phyloP scores from a whole-genome alignment of 2,113 vertebrate species.

The Oncorhynchus nerka region DNA sequence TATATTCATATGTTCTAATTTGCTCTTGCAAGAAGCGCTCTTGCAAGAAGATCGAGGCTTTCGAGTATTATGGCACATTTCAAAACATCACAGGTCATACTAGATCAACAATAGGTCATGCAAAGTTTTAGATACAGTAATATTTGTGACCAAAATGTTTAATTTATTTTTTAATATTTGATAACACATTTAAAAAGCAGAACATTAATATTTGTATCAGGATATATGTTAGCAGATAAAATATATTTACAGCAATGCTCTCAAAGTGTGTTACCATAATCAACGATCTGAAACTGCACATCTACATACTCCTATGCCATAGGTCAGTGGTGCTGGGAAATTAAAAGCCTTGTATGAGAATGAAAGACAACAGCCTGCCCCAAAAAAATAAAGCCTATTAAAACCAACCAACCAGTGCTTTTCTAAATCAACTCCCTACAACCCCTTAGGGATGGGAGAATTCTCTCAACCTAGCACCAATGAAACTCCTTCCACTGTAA shows the following conservation, averaged over 20 bases:
- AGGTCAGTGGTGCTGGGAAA: conserved; percentile 42
- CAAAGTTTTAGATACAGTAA: conserved; percentile 73
- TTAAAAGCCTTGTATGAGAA: conserved; percentile 46
- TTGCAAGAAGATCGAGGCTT: conserved; percentile 65
- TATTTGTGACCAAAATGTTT: conserved; percentile 61
- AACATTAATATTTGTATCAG: conserved; percentile 71
- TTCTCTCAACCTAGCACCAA: conserved; percentile 56
- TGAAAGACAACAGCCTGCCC: conserved; percentile 40
- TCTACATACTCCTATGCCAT: conserved; percentile 34
- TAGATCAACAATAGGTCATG: conserved; percentile 71
- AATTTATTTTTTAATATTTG: conserved; percentile 65
- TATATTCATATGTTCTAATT: conserved; percentile 53
- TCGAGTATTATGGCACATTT: conserved; percentile 77
- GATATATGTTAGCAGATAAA: conserved; percentile 64
- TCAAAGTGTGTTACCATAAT: conserved; percentile 41
- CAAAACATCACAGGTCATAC: conserved; percentile 72
- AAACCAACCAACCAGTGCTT: conserved; percentile 22
- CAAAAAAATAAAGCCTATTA: background rate
- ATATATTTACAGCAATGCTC: conserved; percentile 63
- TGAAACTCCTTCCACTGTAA: conserved; percentile 44
- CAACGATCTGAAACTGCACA: conserved; percentile 52
- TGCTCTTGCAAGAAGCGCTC: conserved; percentile 47
- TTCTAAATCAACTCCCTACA: conserved; percentile 38
- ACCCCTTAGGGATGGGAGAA: conserved; percentile 43
- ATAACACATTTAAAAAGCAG: conserved; percentile 74